Evolutionary conservation across 2,888 invertebrate species (phyloP).

Genomic region (Drosophila hamatofila): DNA sequence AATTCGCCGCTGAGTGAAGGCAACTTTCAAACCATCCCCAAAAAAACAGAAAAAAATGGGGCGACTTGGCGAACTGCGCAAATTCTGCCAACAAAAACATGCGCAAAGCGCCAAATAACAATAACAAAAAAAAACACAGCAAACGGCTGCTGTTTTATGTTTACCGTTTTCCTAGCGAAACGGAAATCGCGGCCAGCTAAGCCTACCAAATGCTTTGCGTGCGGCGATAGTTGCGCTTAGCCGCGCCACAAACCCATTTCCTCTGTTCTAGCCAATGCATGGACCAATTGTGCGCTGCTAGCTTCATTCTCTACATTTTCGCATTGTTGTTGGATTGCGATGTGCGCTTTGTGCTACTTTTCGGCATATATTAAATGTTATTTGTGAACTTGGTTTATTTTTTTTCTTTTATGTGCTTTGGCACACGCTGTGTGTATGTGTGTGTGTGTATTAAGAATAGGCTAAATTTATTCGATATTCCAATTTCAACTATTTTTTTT

Average conservation of each 20-base stretch:
- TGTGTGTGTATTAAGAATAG: conserved; percentile 3
- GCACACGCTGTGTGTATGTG: conserved; percentile 10
- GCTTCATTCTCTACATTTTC: conserved; percentile 12
- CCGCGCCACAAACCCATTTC: conserved; percentile 24
- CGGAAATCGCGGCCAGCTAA: conserved; percentile 26
- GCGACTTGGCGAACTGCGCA: conserved; percentile 31
- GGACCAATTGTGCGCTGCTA: conserved; percentile 16
- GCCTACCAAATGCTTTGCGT: conserved; percentile 24
- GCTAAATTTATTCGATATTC: neutral
- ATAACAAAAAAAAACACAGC: conserved; percentile 23
- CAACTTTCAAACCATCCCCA: conserved; percentile 35
- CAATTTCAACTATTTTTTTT: neutral
- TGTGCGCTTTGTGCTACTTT: conserved; percentile 43
- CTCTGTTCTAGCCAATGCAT: conserved; percentile 24
- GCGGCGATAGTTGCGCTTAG: conserved; percentile 25
- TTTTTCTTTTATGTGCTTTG: neutral
- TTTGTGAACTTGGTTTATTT: conserved; percentile 26
- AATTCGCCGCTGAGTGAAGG: conserved; percentile 18
- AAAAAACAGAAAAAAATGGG: conserved; percentile 9
- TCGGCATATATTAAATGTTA: conserved; percentile 30
- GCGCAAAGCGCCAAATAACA: conserved; percentile 51
- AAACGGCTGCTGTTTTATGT: conserved; percentile 11
- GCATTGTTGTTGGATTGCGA: conserved; percentile 55
- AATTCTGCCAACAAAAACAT: conserved; percentile 36
- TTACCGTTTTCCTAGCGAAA: conserved; percentile 25